Percentiles rank a stretch among this genome's conserved stretches.
phyloP scores from a whole-genome alignment of 2,113 vertebrate genomes.

The Elephas maximus region DNA sequence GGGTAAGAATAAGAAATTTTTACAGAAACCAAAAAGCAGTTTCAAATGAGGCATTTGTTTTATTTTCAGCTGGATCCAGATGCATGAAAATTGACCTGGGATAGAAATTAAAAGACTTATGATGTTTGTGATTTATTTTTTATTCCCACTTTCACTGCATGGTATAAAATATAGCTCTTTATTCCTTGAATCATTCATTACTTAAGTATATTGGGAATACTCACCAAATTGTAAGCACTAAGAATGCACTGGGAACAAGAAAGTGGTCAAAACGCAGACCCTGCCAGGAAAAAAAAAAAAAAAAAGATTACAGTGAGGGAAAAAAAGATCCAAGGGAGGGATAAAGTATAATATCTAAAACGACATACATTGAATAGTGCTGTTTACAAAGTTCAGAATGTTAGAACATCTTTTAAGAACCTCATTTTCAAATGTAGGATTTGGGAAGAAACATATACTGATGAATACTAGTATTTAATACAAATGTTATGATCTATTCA shows the following conservation, averaged over 20 bases:
- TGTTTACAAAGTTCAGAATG: neutral
- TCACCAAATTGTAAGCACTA: neutral
- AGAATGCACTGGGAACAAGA: neutral
- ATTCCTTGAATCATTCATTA: neutral
- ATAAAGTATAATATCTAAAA: neutral
- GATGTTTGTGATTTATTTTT: neutral
- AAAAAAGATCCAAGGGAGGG: neutral
- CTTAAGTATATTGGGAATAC: neutral
- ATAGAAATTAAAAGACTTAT: neutral
- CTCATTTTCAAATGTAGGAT: no score
- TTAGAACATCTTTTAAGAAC: neutral
- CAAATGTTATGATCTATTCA: neutral
- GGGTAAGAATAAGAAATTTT: neutral
- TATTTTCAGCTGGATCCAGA: neutral
- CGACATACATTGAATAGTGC: neutral
- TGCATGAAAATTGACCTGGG: neutral
- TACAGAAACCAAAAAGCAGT: neutral
- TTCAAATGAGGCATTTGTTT: neutral
- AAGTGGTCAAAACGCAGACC: neutral
- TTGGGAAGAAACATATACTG: neutral
- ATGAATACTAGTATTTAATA: neutral
- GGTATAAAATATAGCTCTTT: neutral
- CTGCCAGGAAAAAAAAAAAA: no score
- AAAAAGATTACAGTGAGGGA: neutral
- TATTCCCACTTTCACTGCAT: neutral